A percentile compares a stretch with the other conserved stretches of the same genome.
phyloP scores from a whole-genome alignment of 2,113 vertebrate genomes.

The Rhea americana region DNA sequence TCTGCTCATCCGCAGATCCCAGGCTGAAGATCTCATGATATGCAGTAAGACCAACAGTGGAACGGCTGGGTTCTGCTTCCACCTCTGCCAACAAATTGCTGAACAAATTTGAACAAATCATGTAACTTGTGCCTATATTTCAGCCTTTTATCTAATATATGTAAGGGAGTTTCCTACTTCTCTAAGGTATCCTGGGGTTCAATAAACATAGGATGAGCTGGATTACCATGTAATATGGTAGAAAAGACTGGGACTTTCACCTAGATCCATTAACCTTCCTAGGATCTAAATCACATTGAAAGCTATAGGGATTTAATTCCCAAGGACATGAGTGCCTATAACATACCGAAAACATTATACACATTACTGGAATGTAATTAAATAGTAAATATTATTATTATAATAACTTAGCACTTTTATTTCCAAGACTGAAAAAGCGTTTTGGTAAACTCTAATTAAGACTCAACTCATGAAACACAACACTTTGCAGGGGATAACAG shows the following conservation, averaged over 20 bases:
- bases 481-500: background rate
- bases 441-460: conserved; percentile 36
- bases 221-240: background rate
- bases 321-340: background rate
- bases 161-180: background rate
- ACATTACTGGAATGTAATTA: background rate
- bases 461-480: background rate
- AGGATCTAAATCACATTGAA: background rate
- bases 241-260: background rate
- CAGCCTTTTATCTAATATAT: background rate
- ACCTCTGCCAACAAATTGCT: background rate
- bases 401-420: conserved; percentile 12
- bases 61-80: background rate
- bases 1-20: background rate
- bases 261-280: background rate
- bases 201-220: background rate
- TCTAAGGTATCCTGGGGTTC: background rate
- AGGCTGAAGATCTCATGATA: background rate
- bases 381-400: background rate
- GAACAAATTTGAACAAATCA: background rate
- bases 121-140: background rate
- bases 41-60: background rate
- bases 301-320: conserved; percentile 4
- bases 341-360: background rate
- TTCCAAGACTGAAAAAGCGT: background rate